A percentile compares a stretch with the other conserved stretches of the same genome.
Evolutionary conservation across 2,888 invertebrate genomes (phyloP).

Genomic region (Epinotia ramella): DNA sequence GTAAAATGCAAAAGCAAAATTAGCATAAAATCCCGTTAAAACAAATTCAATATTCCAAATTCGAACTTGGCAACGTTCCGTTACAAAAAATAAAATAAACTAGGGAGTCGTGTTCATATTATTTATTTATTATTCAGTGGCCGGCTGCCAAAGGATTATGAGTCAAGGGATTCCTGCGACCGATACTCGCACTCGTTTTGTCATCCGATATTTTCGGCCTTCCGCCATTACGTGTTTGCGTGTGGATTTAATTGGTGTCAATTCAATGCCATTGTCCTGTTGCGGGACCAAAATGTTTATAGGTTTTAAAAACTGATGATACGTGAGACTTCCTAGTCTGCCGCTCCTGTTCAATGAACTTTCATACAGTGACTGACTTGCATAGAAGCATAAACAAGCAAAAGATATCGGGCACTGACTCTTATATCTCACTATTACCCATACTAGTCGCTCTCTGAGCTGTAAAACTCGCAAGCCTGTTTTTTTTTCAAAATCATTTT

Average conservation of each 20-base stretch:
- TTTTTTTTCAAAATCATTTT: no score
- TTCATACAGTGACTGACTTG: no score
- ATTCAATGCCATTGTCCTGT: constrained; percentile 33
- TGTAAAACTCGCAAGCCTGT: no score
- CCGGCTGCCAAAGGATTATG: constrained; percentile 34
- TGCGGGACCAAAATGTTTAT: constrained; percentile 15
- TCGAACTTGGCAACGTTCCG: constrained; percentile 29
- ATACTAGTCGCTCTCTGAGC: no score
- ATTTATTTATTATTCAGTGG: constrained; percentile 28
- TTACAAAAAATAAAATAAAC: constrained; percentile 24
- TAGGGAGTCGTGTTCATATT: constrained; percentile 32
- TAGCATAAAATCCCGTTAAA: constrained; percentile 4
- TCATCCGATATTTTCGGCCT: constrained; percentile 32
- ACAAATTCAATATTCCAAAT: constrained; percentile 31
- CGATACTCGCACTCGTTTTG: constrained; percentile 12
- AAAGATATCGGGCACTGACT: no score
- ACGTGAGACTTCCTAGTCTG: no score
- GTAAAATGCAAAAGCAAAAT: not conserved
- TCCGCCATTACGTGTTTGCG: constrained; percentile 26
- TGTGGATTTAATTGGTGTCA: constrained; percentile 31
- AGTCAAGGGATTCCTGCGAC: constrained; percentile 31
- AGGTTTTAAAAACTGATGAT: not conserved
- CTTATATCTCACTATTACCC: no score
- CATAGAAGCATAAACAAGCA: no score
- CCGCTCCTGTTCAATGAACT: not conserved